These are phyloP conservation scores for Chaenocephalus aceratus DNA, from an alignment of 2,113 vertebrate genomes.

Conservation along the genomic window DNA sequence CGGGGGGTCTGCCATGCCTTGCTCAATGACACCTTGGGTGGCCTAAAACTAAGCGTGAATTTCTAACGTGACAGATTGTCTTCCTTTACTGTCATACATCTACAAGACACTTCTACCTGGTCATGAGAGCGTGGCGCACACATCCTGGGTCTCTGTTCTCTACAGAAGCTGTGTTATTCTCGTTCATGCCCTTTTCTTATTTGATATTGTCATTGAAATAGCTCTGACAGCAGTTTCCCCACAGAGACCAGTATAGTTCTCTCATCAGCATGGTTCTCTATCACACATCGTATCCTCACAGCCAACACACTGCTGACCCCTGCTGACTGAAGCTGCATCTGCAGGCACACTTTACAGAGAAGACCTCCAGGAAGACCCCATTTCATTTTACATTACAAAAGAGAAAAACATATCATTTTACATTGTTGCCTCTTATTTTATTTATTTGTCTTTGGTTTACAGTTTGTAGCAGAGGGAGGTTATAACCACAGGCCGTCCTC, in stretches of 20 bases:
- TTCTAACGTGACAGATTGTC: too few species aligned
- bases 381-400: too few species aligned
- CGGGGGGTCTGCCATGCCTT: too few species aligned
- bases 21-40: too few species aligned
- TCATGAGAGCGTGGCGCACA: too few species aligned
- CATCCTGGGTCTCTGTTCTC: too few species aligned
- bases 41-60: too few species aligned
- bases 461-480: neutral
- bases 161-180: neutral
- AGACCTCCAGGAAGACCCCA: neutral
- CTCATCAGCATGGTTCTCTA: neutral
- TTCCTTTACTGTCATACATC: too few species aligned
- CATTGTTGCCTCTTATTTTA: neutral
- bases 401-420: neutral
- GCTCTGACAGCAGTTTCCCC: neutral
- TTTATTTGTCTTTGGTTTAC: neutral
- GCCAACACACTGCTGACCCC: slow-evolving; percentile 46
- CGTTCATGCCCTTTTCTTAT: neutral
- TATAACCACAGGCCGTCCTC: neutral
- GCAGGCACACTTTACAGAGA: neutral
- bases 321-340: slow-evolving; percentile 34
- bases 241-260: neutral
- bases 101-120: too few species aligned
- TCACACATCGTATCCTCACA: neutral
- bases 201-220: neutral